These are phyloP conservation scores for Parochlus steinenii DNA, from an alignment of 2,888 invertebrate species.

Conservation along the genomic window DNA sequence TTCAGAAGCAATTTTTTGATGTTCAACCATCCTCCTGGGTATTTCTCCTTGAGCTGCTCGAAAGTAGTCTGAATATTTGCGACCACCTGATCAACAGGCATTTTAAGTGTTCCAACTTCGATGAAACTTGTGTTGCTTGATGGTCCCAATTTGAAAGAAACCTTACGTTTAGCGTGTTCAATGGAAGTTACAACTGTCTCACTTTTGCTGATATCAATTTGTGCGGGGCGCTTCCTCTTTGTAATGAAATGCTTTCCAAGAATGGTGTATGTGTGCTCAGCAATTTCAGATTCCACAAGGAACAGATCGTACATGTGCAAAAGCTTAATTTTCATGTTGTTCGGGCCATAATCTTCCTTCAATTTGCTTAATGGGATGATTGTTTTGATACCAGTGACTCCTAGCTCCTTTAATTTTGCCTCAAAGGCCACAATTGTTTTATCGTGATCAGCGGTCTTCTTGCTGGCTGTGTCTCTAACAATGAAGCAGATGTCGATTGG, in stretches of 20 bases:
- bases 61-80: conserved; percentile 4
- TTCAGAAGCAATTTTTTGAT: conserved; percentile 4
- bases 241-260: conserved; percentile 10
- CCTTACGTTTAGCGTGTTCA: conserved; percentile 6
- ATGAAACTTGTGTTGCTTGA: conserved; percentile 3
- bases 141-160: conserved; percentile 1
- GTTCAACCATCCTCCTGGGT: conserved; percentile 10
- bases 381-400: conserved; percentile 1
- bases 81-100: conserved; percentile 2
- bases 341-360: conserved; percentile 2
- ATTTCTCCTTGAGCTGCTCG: conserved; percentile 9
- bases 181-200: neutral
- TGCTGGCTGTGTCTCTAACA: conserved; percentile 3
- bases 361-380: conserved; percentile 2
- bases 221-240: conserved; percentile 9
- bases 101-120: conserved; percentile 6
- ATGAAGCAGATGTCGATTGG: conserved; percentile 10
- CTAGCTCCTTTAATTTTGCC: conserved; percentile 4
- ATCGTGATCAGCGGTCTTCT: conserved; percentile 6
- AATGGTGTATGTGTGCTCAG: conserved; percentile 9
- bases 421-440: conserved; percentile 5
- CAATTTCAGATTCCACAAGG: conserved; percentile 9
- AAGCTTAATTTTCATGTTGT: conserved; percentile 9
- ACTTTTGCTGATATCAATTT: conserved; percentile 8
- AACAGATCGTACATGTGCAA: conserved; percentile 5